Conservation (phyloP, 1,140 invertebrate genomes). For the Drosophila willistoni region DNA sequence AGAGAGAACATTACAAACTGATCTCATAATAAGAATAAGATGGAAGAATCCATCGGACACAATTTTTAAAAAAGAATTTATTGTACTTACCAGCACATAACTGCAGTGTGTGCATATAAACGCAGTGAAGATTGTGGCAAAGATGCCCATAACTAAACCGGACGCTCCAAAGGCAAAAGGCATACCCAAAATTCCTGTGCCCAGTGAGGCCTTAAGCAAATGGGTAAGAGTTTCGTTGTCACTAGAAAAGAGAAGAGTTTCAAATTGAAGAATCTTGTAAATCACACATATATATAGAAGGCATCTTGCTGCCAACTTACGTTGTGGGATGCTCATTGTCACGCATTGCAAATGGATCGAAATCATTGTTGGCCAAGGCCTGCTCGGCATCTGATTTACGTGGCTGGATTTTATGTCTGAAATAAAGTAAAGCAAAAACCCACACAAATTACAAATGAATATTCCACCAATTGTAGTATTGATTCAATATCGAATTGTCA, state of each 20-base stretch:
- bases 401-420: conserved; percentile 86
- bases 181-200: conserved; percentile 96
- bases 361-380: conserved; percentile 84
- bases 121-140: conserved; percentile 91
- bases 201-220: conserved; percentile 93
- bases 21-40: background rate
- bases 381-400: conserved; percentile 84
- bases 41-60: background rate
- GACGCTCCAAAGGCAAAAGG: conserved; percentile 92
- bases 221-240: conserved; percentile 93
- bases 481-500: background rate
- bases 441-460: background rate
- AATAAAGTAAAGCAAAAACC: conserved; percentile 49
- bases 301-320: conserved; percentile 85
- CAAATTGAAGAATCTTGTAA: background rate
- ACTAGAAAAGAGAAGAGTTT: conserved; percentile 83
- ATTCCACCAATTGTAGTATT: background rate
- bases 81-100: conserved; percentile 90
- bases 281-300: background rate
- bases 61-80: too few species aligned
- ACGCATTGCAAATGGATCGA: conserved; percentile 89
- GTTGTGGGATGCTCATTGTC: conserved; percentile 90
- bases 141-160: conserved; percentile 90
- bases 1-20: background rate
- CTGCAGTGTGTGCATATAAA: conserved; percentile 94